These are phyloP conservation scores for Hucho hucho DNA, from an alignment of 2,113 vertebrate genomes.

Conservation along the genomic window DNA sequence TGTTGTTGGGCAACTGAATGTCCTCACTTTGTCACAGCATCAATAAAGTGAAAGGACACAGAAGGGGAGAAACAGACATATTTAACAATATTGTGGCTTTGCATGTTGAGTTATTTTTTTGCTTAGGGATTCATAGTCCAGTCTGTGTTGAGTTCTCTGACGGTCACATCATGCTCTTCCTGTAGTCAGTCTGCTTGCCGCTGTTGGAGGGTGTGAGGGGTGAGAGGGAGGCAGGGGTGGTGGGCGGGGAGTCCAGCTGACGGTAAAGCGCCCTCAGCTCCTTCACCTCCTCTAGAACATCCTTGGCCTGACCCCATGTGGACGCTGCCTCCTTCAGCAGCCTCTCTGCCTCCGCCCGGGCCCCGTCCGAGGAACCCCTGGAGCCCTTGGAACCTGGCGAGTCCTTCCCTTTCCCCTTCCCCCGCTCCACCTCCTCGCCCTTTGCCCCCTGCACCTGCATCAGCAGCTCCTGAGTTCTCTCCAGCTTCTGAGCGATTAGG, in stretches of 20 bases:
- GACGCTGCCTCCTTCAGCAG: slow-evolving; percentile 83
- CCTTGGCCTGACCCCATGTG: slow-evolving; percentile 84
- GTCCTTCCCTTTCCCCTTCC: slow-evolving; percentile 64
- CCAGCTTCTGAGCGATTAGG: slow-evolving; percentile 87
- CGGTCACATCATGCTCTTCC: slow-evolving; percentile 83
- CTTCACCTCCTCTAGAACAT: slow-evolving; percentile 87
- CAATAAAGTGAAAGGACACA: slow-evolving; percentile 8
- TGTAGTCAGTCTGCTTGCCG: slow-evolving; percentile 68
- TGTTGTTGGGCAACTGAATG: not conserved
- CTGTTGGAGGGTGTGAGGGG: slow-evolving; percentile 25
- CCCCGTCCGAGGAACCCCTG: slow-evolving; percentile 61
- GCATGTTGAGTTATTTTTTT: not conserved
- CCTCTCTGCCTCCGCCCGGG: slow-evolving; percentile 78
- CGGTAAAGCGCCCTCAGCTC: slow-evolving; percentile 83
- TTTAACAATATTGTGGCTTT: slow-evolving; percentile 9
- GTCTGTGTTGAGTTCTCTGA: not conserved
- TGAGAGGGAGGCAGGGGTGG: slow-evolving; percentile 7
- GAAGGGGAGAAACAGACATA: slow-evolving; percentile 6
- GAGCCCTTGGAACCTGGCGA: slow-evolving; percentile 28
- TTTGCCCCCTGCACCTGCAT: slow-evolving; percentile 70
- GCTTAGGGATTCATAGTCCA: not conserved
- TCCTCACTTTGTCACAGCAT: slow-evolving; percentile 10
- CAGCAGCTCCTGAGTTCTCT: slow-evolving; percentile 89
- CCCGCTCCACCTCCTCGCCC: slow-evolving; percentile 10
- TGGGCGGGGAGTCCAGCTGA: slow-evolving; percentile 77